Evolutionary conservation across 2,797 vertebrate genomes (phyloP).

Genomic region (Eremophila alpestris): DNA sequence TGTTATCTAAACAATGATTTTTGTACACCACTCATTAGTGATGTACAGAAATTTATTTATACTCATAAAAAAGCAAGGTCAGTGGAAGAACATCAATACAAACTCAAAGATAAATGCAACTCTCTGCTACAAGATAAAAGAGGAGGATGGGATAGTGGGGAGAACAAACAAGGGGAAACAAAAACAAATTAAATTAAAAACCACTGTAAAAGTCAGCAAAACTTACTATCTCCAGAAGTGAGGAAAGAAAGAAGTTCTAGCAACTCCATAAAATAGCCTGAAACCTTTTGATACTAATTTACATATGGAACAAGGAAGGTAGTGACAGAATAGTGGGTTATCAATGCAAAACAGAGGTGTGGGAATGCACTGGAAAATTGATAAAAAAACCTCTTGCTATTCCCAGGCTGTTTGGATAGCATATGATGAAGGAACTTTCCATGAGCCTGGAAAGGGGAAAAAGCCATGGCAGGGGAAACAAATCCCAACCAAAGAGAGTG

Average conservation of each 20-base stretch:
- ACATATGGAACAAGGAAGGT: background rate
- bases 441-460: background rate
- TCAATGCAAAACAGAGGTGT: background rate
- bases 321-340: background rate
- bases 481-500: background rate
- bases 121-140: background rate
- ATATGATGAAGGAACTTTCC: background rate
- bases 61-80: background rate
- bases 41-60: background rate
- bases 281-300: background rate
- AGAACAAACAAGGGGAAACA: background rate
- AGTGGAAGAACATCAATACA: background rate
- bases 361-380: background rate
- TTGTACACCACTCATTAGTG: background rate
- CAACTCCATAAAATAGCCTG: background rate
- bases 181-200: background rate
- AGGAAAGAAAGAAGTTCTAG: background rate
- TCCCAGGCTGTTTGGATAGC: background rate
- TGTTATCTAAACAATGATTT: background rate
- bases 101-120: background rate
- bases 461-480: background rate
- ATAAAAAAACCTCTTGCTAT: background rate
- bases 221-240: background rate
- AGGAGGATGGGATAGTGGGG: background rate
- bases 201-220: background rate